These are phyloP conservation scores for Parazoanthus atlanticus DNA, from an alignment of 92 coral and sea anemone species.

Conservation along the genomic window DNA sequence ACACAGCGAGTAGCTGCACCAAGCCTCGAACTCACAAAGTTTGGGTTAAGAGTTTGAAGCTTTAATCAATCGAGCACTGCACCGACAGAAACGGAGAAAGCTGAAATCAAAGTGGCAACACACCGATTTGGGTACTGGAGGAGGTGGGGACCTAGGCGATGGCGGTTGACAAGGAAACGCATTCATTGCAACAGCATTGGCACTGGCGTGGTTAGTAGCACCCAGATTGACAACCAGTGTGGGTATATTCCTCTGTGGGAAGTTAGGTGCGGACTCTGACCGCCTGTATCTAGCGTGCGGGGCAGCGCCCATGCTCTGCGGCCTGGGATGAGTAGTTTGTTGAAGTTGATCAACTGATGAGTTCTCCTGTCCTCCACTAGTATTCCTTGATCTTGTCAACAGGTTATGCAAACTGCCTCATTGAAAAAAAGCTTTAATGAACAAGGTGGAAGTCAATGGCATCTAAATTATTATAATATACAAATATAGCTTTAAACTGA, in stretches of 20 bases:
- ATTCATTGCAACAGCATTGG: neutral
- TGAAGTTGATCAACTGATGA: conserved; percentile 22
- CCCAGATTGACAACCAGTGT: conserved; percentile 61
- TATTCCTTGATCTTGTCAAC: conserved; percentile 64
- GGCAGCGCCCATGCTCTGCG: conserved; percentile 49
- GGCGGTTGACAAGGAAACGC: neutral
- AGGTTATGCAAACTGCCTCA: conserved; percentile 73
- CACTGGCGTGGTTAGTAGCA: neutral
- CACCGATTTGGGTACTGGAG: conserved; percentile 93
- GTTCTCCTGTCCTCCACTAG: conserved; percentile 49
- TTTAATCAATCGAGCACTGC: too few species aligned
- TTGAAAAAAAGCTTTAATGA: neutral
- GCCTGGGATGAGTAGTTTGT: conserved; percentile 31
- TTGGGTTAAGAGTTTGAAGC: too few species aligned
- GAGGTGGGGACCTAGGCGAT: conserved; percentile 64
- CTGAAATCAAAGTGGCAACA: conserved; percentile 18
- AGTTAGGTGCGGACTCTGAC: conserved; percentile 79
- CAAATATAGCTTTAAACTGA: too few species aligned
- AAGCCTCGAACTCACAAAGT: too few species aligned
- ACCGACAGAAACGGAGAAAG: too few species aligned
- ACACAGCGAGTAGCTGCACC: too few species aligned
- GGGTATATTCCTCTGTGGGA: conserved; percentile 21
- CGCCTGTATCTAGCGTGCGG: conserved; percentile 62
- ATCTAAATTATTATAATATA: too few species aligned
- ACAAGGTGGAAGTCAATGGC: neutral